Evolutionary conservation across 1,140 invertebrate species (phyloP), one percentile per base, ranked within the genome.

Genomic region (Kradibia gibbosae): DNA sequence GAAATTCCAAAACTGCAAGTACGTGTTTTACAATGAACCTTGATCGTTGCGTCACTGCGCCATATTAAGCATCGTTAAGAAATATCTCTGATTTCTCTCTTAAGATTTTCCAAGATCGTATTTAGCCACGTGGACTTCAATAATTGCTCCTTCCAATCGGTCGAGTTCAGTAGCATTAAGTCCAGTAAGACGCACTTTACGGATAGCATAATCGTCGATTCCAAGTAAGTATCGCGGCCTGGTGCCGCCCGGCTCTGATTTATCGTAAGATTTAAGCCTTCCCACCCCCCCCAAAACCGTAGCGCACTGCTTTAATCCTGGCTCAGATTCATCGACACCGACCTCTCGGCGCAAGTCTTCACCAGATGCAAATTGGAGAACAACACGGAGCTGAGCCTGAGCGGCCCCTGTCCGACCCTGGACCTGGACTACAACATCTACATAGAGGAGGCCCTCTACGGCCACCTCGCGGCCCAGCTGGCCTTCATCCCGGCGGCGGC

Each of bases 121-220:
- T 88, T 93, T 39, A 92, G 89, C 80, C 93, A 93, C 78, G 91
- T 93, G 25, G 87, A 91, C 75, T 93, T 93, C 85, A 85, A 90
- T 77, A 92, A 93, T 85, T 93, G 92, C 85, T 89, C 90, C 22
- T 90, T 93, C 74, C 89, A 91, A 65, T 89, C 90, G 15, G 88
- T 92, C 39, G 90, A 92, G 83, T 93, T 93, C 83, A 89, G 89
- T 57, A 92, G 90, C 76, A 91, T 93, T 53, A 92, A 91, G 81
- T 90, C 92, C 28, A 92, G 92, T 62, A 92, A 92, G 75, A 92
- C 92, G 4, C 90, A 91, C 79, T 93, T 93, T 85, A 89, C 88
- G 75, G 88, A 93, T 86, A 91, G 91, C 57, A 83, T 87, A 53
- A 91, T 93, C 50, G 86, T 89, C 81, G 86, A 92, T 85, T 91